phyloP scores from a whole-genome alignment of 2,888 invertebrate genomes.

The Gastrophysa polygoni region DNA sequence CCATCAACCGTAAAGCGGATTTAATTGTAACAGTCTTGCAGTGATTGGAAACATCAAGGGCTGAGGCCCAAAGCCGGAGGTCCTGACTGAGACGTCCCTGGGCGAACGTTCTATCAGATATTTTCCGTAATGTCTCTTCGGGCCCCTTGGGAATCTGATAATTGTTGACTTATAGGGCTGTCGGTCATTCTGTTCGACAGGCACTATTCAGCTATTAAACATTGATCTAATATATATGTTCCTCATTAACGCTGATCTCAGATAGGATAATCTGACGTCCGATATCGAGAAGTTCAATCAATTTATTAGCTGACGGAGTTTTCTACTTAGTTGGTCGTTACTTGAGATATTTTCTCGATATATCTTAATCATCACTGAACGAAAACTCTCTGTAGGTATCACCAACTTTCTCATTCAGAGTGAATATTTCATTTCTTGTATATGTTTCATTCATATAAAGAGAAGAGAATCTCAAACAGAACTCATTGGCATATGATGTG shows the following conservation, averaged over 20 bases:
- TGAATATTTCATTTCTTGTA: no score
- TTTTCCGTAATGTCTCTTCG: constrained; percentile 41
- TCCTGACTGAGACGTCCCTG: constrained; percentile 51
- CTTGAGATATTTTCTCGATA: background rate
- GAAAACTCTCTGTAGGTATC: no score
- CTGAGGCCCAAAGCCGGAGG: constrained; percentile 40
- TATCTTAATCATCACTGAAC: no score
- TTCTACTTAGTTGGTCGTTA: background rate
- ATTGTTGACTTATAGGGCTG: constrained; percentile 56
- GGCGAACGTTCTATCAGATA: constrained; percentile 38
- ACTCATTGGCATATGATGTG: no score
- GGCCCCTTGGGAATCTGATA: constrained; percentile 52
- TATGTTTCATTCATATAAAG: no score
- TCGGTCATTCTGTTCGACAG: constrained; percentile 51
- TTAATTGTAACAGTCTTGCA: constrained; percentile 55
- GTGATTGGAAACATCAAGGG: constrained; percentile 52
- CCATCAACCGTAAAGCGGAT: constrained; percentile 56
- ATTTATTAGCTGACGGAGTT: background rate
- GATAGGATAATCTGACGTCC: constrained; percentile 33
- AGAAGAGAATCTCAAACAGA: no score
- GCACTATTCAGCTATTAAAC: constrained; percentile 44
- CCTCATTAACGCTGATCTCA: constrained; percentile 42
- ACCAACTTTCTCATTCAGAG: no score
- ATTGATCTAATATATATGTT: constrained; percentile 47
- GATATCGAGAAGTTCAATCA: constrained; percentile 21